phyloP scores from a whole-genome alignment of 1,140 invertebrate genomes.

The Homarus americanus region DNA sequence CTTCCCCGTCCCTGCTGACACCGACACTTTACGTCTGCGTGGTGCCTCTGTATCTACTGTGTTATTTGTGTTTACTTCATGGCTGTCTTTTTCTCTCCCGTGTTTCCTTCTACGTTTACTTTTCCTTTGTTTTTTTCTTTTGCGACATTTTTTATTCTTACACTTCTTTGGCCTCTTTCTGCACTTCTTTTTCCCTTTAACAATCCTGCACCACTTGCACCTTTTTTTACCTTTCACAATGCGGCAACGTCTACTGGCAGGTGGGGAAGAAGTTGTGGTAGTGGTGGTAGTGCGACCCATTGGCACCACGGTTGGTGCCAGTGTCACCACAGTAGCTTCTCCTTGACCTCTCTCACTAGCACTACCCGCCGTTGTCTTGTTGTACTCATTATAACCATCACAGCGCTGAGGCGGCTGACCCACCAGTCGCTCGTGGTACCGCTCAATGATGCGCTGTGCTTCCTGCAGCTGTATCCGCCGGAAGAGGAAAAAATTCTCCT shows the following conservation, averaged over 20 bases:
- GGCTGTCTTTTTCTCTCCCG: conserved; percentile 1
- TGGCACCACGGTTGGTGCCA: conserved; percentile 1
- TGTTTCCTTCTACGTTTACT: conserved; percentile 33
- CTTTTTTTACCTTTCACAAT: conserved; percentile 29
- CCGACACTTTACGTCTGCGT: not conserved
- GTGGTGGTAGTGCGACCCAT: not conserved
- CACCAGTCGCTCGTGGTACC: conserved; percentile 39
- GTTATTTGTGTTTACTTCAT: not conserved
- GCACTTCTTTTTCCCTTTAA: conserved; percentile 48
- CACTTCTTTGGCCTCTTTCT: conserved; percentile 56
- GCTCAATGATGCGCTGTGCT: conserved; percentile 34
- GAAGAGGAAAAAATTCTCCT: conserved; percentile 61
- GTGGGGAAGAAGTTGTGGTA: conserved; percentile 13
- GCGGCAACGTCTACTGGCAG: conserved; percentile 27
- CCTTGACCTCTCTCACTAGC: not conserved
- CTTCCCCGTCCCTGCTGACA: not conserved
- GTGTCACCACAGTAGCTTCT: conserved; percentile 7
- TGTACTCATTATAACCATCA: conserved; percentile 57
- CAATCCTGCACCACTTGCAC: conserved; percentile 39
- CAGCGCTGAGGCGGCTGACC: conserved; percentile 47
- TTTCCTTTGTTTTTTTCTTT: conserved; percentile 50
- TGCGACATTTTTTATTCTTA: conserved; percentile 57
- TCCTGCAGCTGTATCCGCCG: conserved; percentile 6
- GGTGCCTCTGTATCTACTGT: not conserved
- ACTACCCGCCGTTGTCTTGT: conserved; percentile 10